A percentile compares a stretch with the other conserved stretches of the same genome.
These are phyloP conservation scores for Deilephila porcellus DNA, from an alignment of 2,888 invertebrate species.

Conservation along the genomic window DNA sequence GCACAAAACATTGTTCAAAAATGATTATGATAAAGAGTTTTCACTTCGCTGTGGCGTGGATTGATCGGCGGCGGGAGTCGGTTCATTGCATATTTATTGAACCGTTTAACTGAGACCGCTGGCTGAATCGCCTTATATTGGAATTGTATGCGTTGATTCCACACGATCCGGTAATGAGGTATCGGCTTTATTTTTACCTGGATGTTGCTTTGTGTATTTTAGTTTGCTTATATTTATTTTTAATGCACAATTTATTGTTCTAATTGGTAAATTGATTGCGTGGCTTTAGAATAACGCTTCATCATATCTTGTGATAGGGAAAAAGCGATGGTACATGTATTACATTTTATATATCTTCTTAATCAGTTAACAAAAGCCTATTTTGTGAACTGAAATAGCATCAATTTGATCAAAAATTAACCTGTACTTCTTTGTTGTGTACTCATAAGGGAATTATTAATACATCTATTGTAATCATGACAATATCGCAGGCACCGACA, in stretches of 20 bases:
- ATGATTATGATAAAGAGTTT: slow-evolving; percentile 26
- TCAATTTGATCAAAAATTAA: no score
- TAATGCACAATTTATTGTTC: no score
- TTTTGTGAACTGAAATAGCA: no score
- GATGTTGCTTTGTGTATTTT: not conserved
- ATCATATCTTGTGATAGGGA: no score
- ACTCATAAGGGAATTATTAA: not conserved
- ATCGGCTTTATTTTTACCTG: slow-evolving; percentile 5
- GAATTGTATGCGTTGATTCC: slow-evolving; percentile 27
- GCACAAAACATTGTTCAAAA: slow-evolving; percentile 21
- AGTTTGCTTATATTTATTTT: not conserved
- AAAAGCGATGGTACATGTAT: no score
- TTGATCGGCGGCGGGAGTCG: slow-evolving; percentile 59
- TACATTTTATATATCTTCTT: no score
- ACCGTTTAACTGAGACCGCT: slow-evolving; percentile 50
- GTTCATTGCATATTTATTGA: slow-evolving; percentile 74
- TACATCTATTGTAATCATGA: not conserved
- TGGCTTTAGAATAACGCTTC: no score
- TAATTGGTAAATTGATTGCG: no score
- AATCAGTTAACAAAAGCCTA: no score
- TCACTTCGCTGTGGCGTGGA: slow-evolving; percentile 52
- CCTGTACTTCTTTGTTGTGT: no score
- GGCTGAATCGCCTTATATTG: slow-evolving; percentile 26
- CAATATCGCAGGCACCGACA: not conserved
- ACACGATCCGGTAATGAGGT: slow-evolving; percentile 20